Percentiles rank a stretch among this genome's conserved stretches.
phyloP scores from a whole-genome alignment of 2,888 invertebrate species.

The Meta bourneti region DNA sequence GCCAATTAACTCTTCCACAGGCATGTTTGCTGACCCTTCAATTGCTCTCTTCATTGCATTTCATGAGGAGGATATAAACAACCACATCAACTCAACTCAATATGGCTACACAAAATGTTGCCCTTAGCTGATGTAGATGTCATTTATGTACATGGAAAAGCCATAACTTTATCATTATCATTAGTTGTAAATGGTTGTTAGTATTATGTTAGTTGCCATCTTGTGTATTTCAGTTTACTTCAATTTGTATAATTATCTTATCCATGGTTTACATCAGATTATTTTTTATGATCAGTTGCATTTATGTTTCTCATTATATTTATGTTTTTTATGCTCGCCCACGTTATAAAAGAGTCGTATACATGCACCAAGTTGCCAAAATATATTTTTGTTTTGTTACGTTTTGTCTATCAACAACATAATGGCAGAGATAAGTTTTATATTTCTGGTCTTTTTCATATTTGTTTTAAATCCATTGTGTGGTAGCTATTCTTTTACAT shows the following conservation, averaged over 20 bases:
- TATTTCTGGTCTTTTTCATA: constrained; percentile 43
- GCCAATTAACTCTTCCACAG: constrained; percentile 75
- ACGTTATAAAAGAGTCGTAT: constrained; percentile 54
- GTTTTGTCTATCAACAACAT: constrained; percentile 50
- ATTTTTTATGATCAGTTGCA: constrained; percentile 64
- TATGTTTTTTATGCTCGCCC: constrained; percentile 73
- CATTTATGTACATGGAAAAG: constrained; percentile 72
- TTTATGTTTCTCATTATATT: constrained; percentile 72
- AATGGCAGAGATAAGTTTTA: constrained; percentile 47
- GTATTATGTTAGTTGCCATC: constrained; percentile 73
- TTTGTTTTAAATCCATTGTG: constrained; percentile 58
- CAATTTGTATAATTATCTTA: constrained; percentile 68
- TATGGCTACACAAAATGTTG: constrained; percentile 69
- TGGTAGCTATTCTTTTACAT: constrained; percentile 73
- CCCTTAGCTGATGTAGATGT: constrained; percentile 74
- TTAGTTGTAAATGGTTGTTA: constrained; percentile 76
- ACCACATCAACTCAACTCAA: constrained; percentile 52
- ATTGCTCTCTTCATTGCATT: constrained; percentile 67
- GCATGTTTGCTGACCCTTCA: constrained; percentile 62
- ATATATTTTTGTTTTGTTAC: constrained; percentile 58
- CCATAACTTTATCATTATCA: constrained; percentile 70
- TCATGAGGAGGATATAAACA: constrained; percentile 66
- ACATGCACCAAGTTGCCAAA: constrained; percentile 76
- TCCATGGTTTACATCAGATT: constrained; percentile 65
- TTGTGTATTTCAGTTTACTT: constrained; percentile 60